These are phyloP conservation scores for Phalangium opilio DNA, from an alignment of 2,888 invertebrate species.

Conservation along the genomic window DNA sequence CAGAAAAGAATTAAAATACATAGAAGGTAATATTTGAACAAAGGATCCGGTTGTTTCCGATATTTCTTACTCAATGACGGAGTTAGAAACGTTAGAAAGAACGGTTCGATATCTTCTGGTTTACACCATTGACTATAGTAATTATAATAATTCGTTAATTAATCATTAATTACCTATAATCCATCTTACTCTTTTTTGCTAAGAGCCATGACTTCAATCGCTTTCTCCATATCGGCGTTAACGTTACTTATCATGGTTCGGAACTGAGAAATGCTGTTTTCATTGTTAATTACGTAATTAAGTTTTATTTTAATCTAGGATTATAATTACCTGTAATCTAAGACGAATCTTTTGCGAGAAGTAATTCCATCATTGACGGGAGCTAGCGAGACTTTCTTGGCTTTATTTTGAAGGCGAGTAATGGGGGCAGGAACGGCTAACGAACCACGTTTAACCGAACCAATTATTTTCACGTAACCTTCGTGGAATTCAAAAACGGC, in stretches of 20 bases:
- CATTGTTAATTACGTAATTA: too few relatives aligned
- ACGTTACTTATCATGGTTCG: slow-evolving; percentile 32
- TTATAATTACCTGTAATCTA: too few relatives aligned
- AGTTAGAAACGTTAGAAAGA: slow-evolving; percentile 47
- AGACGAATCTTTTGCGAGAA: too few relatives aligned
- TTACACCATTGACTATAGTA: slow-evolving; percentile 23
- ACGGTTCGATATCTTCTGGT: slow-evolving; percentile 37
- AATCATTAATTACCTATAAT: not conserved
- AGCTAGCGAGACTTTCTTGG: too few relatives aligned
- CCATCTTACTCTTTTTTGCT: slow-evolving; percentile 51
- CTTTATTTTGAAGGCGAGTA: too few relatives aligned
- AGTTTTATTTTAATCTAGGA: too few relatives aligned
- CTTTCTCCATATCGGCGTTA: slow-evolving; percentile 57
- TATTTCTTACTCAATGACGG: slow-evolving; percentile 52
- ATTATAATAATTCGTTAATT: not conserved
- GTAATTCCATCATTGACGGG: too few relatives aligned
- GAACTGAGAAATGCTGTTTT: slow-evolving; percentile 21
- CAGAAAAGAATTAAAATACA: slow-evolving; percentile 41
- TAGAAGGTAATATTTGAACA: slow-evolving; percentile 65
- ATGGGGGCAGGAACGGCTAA: too few relatives aligned
- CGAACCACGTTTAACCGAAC: too few relatives aligned
- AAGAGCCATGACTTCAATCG: slow-evolving; percentile 68
- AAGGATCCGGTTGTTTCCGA: slow-evolving; percentile 56
- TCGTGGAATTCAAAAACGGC: too few relatives aligned
- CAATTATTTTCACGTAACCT: too few relatives aligned